phyloP scores from a whole-genome alignment of 1,140 invertebrate species.

The Cydia fagiglandana region DNA sequence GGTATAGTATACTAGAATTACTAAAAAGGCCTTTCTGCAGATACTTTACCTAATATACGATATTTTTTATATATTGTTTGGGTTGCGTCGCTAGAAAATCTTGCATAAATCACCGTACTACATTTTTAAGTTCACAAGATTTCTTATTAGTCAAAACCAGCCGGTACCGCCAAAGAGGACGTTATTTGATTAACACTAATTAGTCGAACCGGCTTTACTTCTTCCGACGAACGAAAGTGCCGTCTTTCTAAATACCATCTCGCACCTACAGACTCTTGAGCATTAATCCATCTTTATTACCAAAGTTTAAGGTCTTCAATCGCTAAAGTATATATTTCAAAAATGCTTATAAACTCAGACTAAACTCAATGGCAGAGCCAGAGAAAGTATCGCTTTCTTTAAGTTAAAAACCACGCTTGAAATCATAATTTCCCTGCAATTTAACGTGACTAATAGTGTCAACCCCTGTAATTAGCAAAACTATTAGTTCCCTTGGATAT shows the following conservation, averaged over 20 bases:
- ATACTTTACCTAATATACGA: too few species aligned
- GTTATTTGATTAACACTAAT: conserved; percentile 78
- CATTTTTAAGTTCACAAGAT: conserved; percentile 30
- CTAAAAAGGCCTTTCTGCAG: too few species aligned
- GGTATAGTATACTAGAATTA: too few species aligned
- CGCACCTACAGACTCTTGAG: not conserved
- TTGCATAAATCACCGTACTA: conserved; percentile 5
- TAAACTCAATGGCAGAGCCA: conserved; percentile 53
- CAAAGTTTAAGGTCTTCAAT: conserved; percentile 40
- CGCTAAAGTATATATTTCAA: conserved; percentile 19
- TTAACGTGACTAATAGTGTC: conserved; percentile 19
- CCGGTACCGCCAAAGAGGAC: conserved; percentile 60
- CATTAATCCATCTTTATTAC: conserved; percentile 10
- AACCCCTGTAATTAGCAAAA: conserved; percentile 62
- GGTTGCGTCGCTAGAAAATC: not conserved
- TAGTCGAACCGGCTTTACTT: conserved; percentile 65
- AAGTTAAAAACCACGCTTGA: conserved; percentile 22
- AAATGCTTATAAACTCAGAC: conserved; percentile 35
- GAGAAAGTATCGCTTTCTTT: conserved; percentile 63
- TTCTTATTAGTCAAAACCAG: conserved; percentile 41
- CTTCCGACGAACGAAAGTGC: conserved; percentile 51
- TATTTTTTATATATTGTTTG: too few species aligned
- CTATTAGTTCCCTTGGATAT: conserved; percentile 42
- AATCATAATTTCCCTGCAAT: conserved; percentile 22
- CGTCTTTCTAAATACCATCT: conserved; percentile 21